Evolutionary conservation across 2,797 vertebrate species (phyloP), one percentile per base, ranked within the genome.

Genomic region (Alectoris magna): DNA sequence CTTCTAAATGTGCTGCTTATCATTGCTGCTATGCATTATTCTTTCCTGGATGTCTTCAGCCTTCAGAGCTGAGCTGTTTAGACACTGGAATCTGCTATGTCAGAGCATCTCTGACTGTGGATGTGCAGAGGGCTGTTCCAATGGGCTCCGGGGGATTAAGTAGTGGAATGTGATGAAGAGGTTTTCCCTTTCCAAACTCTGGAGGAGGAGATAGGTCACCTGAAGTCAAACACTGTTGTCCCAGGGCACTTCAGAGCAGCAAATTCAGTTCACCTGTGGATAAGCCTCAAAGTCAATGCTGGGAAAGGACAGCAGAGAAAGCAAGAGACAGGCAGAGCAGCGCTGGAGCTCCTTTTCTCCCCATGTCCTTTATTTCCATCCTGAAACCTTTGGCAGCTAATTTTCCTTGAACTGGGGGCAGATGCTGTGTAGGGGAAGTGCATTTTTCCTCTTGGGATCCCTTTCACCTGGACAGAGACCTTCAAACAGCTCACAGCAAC

Each of bases 401-500:
- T 89, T 90, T 59, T 41, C 51, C 46, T 17, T 18, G 41, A 18
- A 13, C 39, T 29, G 4, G 39, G 48, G 8, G 24, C 12, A 13
- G 7, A 1, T 0, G 3, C 3, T 10, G 0, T 2, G 3, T 10
- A 21, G 29, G 39, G 15, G 60, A 68, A 43, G 7, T 6, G 24
- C 1, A 58, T 71, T 41, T 39, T 71, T 38, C 43, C 22, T 62
- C 87, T 64, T n/a, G 22, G 46, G n/a, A 46, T 63, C 17, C n/a
- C 19, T 70, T 38, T 64, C 27, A 24, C 46, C 51, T 46, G 39
- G 49, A 69, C 22, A 36, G 8, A 58, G 18, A 46, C 31, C 29
- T 62, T 26, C 18, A 59, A 43, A n/a, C 27, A 62, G 29, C 8
- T 48, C 22, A 27, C 36, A 41, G 34, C 14, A 34, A 59, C 10